Evolutionary conservation across 2,888 invertebrate species (phyloP), one percentile per base, ranked within the genome.

Genomic region (Chrysolina haemoptera): DNA sequence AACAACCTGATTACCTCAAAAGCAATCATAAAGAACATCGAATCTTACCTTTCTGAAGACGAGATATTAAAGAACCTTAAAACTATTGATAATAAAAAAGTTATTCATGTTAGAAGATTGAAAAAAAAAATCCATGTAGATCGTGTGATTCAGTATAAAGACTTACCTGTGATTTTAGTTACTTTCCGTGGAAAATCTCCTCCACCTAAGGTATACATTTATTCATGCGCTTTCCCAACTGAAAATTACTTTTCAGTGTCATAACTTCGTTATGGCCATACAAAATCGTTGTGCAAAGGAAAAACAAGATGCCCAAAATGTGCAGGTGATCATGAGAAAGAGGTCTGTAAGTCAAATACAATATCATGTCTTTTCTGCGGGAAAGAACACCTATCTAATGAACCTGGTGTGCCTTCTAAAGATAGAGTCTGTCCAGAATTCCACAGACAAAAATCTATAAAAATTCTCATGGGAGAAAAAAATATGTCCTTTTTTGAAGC

Each of bases 281-380:
- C 64, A 18, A 46, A 46, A 22, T 9, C 11, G 4, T 43, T 46
- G 1, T 64, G 64, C 10, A 64, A 22, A 12, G 46, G 64, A 9
- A 63, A 41, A 41, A 43, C 43, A 12, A 41, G 63, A 63, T 63
- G 63, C 41, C 64, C 64, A 2, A 64, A 64, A 46, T 64, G 64
- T n/a, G n/a, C n/a, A n/a, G n/a, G n/a, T n/a, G n/a, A n/a, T n/a
- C n/a, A n/a, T 20, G 64, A 14, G 8, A 14, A 46, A 18, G 46
- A 64, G 18, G 46, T 14, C 3, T 64, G 64, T 20, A 12, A 40
- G 43, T 12, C 14, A 64, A 20, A 20, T 6, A 3, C 43, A 11
- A 6, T 22, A 1, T 20, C 46, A 9, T 64, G 64, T 46, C 12
- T 64, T 20, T 22, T 20, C 46, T 64, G 64, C 18, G 64, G 64